phyloP scores from a whole-genome alignment of 1,140 invertebrate genomes.

The Ceratina australensis region DNA sequence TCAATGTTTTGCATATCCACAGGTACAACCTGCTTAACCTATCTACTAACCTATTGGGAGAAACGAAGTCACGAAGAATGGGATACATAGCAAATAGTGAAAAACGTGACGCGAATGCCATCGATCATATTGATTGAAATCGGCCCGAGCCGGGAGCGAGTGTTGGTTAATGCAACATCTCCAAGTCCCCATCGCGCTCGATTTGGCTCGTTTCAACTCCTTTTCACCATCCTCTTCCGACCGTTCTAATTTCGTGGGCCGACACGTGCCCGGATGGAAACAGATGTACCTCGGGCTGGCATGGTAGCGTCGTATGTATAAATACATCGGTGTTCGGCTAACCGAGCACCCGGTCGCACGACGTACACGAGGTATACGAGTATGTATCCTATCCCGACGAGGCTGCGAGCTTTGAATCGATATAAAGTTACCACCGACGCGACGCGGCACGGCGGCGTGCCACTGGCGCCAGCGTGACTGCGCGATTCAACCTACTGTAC shows the following conservation, averaged over 20 bases:
- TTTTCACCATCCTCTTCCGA: conserved; percentile 44
- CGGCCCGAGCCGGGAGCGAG: neutral
- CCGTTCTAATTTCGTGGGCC: conserved; percentile 64
- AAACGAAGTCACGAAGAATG: too few species aligned
- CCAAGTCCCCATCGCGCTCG: neutral
- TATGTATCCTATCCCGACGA: neutral
- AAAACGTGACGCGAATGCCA: neutral
- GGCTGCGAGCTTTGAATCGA: conserved; percentile 50
- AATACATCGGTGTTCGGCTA: conserved; percentile 57
- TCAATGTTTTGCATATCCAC: too few species aligned
- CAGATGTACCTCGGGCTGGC: conserved; percentile 53
- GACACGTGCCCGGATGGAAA: conserved; percentile 69
- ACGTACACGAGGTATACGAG: neutral
- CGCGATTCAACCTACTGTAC: conserved; percentile 20
- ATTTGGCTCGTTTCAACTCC: conserved; percentile 29
- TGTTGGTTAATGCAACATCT: neutral
- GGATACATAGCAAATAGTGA: too few species aligned
- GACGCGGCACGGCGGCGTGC: neutral
- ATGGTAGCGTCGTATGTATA: conserved; percentile 60
- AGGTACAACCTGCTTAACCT: too few species aligned
- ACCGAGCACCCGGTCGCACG: conserved; percentile 23
- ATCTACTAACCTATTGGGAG: too few species aligned
- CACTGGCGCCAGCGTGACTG: conserved; percentile 40
- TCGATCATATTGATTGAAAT: neutral
- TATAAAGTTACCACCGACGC: conserved; percentile 31